Percentiles rank a stretch among this genome's conserved stretches.
Evolutionary conservation across 2,888 invertebrate genomes (phyloP).

Genomic region (Conchocele bisecta): DNA sequence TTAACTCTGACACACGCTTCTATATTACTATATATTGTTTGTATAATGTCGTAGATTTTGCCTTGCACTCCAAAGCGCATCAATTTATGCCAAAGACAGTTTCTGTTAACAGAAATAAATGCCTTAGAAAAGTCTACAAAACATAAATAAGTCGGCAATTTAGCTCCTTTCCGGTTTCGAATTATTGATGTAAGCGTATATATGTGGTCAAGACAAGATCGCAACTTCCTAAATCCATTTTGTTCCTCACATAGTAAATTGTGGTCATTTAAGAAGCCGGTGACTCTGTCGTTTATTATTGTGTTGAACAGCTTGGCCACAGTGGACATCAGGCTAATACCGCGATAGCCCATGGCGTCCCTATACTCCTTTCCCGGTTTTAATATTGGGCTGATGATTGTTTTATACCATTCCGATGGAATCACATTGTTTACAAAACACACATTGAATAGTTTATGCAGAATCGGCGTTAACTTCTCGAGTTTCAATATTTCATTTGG

Average conservation of each 20-base stretch:
- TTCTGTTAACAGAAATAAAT: no score
- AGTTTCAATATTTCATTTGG: slow-evolving; percentile 7
- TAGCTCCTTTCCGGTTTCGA: neutral
- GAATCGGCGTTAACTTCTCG: neutral
- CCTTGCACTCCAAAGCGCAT: slow-evolving; percentile 5
- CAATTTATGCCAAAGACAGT: no score
- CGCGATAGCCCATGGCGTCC: slow-evolving; percentile 5
- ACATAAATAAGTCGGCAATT: neutral
- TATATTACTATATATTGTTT: slow-evolving; percentile 11
- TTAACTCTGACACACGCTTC: slow-evolving; percentile 7
- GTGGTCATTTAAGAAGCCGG: neutral
- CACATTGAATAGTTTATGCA: neutral
- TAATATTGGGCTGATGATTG: slow-evolving; percentile 19
- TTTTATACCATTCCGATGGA: slow-evolving; percentile 14
- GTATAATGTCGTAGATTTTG: neutral
- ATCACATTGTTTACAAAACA: slow-evolving; percentile 10
- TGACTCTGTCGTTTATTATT: slow-evolving; percentile 8
- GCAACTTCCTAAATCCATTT: slow-evolving; percentile 2
- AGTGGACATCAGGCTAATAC: slow-evolving; percentile 15
- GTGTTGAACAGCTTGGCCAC: slow-evolving; percentile 6
- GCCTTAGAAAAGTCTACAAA: no score
- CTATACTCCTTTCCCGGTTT: slow-evolving; percentile 19
- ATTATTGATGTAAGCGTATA: slow-evolving; percentile 3
- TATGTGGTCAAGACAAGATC: slow-evolving; percentile 19
- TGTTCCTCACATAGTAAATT: neutral